A percentile compares a stretch with the other conserved stretches of the same genome.
Conservation (phyloP, 2,797 vertebrate genomes). For the Sebastes vulpes region DNA sequence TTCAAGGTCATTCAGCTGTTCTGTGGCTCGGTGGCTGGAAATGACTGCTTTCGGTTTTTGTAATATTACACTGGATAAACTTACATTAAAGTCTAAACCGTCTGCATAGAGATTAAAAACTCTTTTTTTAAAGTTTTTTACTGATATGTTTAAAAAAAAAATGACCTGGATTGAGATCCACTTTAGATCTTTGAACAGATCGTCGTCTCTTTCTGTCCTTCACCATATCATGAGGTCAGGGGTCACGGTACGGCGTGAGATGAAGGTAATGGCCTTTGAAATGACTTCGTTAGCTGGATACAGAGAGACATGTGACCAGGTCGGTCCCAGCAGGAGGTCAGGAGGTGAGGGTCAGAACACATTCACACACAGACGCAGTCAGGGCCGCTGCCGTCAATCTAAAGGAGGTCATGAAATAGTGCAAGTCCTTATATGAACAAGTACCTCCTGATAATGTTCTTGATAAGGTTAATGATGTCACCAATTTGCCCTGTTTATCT, state of each 20-base stretch:
- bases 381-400: not conserved
- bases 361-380: slow-evolving; percentile 1
- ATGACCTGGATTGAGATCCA: not conserved
- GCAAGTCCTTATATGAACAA: not conserved
- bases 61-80: not conserved
- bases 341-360: slow-evolving; percentile 24
- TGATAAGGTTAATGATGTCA: not conserved
- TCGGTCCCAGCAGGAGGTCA: slow-evolving; percentile 15
- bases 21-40: not conserved
- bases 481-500: not conserved
- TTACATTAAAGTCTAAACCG: not conserved
- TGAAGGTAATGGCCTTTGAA: slow-evolving; percentile 49
- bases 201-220: not conserved
- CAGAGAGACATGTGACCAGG: slow-evolving; percentile 21
- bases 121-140: rapidly evolving
- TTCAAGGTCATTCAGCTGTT: not conserved
- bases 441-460: not conserved
- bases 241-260: slow-evolving; percentile 1
- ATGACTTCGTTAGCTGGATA: slow-evolving; percentile 39
- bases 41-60: not conserved
- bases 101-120: not conserved
- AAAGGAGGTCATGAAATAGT: not conserved
- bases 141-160: not conserved
- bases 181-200: not conserved
- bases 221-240: not conserved